Evolutionary conservation across 2,888 invertebrate genomes (phyloP).

Genomic region (Drosophila algonquin): DNA sequence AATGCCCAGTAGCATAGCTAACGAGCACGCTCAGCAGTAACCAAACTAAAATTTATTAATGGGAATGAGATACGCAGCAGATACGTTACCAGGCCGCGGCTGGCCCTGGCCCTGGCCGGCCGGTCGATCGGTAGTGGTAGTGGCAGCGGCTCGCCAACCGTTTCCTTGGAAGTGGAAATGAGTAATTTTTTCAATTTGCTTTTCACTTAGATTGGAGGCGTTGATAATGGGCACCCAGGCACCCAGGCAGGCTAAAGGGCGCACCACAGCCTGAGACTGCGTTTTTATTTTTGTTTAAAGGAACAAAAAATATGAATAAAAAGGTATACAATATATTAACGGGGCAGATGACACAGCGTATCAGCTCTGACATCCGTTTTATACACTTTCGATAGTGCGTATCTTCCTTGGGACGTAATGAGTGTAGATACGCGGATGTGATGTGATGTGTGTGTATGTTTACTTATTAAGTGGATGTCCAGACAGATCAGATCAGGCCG

Average conservation of each 20-base stretch:
- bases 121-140: conserved; percentile 11
- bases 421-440: background rate
- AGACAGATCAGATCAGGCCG: conserved; percentile 6
- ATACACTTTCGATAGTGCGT: conserved; percentile 41
- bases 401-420: conserved; percentile 21
- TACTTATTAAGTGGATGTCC: conserved; percentile 8
- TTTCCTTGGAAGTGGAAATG: conserved; percentile 81
- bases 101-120: conserved; percentile 19
- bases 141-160: conserved; percentile 61
- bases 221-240: conserved; percentile 55
- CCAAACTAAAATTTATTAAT: conserved; percentile 80
- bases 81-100: conserved; percentile 52
- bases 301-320: conserved; percentile 30
- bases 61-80: conserved; percentile 77
- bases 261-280: conserved; percentile 10
- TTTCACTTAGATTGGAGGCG: conserved; percentile 73
- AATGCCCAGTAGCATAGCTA: conserved; percentile 58
- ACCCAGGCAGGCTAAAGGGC: background rate
- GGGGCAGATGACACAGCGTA: conserved; percentile 52
- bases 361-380: conserved; percentile 32
- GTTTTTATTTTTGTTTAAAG: background rate
- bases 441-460: conserved; percentile 10
- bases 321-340: conserved; percentile 37
- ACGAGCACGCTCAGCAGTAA: conserved; percentile 60
- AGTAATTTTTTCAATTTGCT: conserved; percentile 74